phyloP scores from a whole-genome alignment of 2,797 vertebrate genomes.

The Leuciscus waleckii region DNA sequence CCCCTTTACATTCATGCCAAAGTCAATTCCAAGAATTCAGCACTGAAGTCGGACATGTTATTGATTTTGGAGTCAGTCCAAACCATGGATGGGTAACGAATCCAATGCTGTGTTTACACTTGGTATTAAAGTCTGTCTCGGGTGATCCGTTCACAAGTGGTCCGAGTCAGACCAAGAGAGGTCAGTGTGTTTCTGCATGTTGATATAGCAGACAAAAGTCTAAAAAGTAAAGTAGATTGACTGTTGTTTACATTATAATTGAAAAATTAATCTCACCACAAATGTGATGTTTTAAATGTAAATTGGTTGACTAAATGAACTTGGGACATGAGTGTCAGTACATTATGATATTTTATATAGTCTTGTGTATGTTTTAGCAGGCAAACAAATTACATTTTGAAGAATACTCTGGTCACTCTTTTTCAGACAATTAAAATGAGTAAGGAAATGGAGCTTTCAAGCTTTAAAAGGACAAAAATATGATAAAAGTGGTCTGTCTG shows the following conservation, averaged over 20 bases:
- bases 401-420: neutral
- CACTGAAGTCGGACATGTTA: neutral
- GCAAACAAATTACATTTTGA: neutral
- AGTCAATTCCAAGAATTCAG: constrained; percentile 20
- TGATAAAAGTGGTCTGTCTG: neutral
- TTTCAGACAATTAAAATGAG: constrained; percentile 1
- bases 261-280: neutral
- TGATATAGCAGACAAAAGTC: neutral
- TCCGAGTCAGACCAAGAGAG: neutral
- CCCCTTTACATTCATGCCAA: constrained; percentile 27
- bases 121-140: neutral
- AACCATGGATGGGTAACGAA: neutral
- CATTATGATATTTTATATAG: neutral
- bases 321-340: neutral
- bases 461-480: neutral
- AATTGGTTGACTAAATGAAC: neutral
- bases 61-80: constrained; percentile 17
- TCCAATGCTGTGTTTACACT: neutral
- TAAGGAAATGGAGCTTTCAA: neutral
- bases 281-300: neutral
- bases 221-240: neutral
- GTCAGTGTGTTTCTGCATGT: neutral
- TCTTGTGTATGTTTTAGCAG: neutral
- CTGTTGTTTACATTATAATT: neutral
- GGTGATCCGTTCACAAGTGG: neutral